phyloP scores from a whole-genome alignment of 2,888 invertebrate genomes.

The Agrotis segetum region DNA sequence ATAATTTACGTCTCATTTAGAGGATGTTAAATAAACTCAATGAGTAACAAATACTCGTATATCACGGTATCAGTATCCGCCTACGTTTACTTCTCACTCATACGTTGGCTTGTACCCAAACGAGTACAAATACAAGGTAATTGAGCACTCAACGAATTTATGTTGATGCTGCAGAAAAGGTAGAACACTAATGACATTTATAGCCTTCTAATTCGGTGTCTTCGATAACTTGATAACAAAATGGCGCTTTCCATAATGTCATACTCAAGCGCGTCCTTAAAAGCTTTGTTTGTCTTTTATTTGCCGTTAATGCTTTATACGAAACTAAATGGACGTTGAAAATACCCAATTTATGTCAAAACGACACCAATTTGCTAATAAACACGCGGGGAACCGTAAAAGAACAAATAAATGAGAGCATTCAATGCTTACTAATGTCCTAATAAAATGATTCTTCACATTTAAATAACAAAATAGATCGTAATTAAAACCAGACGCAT shows the following conservation, averaged over 20 bases:
- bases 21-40: conserved; percentile 32
- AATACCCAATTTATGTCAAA: conserved; percentile 71
- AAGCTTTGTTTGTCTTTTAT: conserved; percentile 75
- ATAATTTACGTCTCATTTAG: conserved; percentile 14
- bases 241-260: conserved; percentile 68
- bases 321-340: conserved; percentile 74
- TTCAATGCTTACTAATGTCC: conserved; percentile 28
- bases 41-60: conserved; percentile 44
- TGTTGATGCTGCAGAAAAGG: conserved; percentile 61
- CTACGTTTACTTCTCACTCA: conserved; percentile 32
- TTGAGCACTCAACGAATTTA: conserved; percentile 59
- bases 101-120: conserved; percentile 50
- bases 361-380: conserved; percentile 71
- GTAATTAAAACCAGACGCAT: conserved; percentile 44
- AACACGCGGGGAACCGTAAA: conserved; percentile 41
- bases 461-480: conserved; percentile 53
- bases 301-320: conserved; percentile 75
- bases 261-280: conserved; percentile 73
- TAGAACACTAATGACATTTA: conserved; percentile 67
- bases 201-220: conserved; percentile 69
- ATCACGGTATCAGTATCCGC: conserved; percentile 26
- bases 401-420: conserved; percentile 34
- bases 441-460: conserved; percentile 33
- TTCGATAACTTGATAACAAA: conserved; percentile 67
- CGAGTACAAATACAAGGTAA: conserved; percentile 42